Evolutionary conservation across 2,888 invertebrate genomes (phyloP), one percentile per base, ranked within the genome.

Genomic region (Cephus runcator): DNA sequence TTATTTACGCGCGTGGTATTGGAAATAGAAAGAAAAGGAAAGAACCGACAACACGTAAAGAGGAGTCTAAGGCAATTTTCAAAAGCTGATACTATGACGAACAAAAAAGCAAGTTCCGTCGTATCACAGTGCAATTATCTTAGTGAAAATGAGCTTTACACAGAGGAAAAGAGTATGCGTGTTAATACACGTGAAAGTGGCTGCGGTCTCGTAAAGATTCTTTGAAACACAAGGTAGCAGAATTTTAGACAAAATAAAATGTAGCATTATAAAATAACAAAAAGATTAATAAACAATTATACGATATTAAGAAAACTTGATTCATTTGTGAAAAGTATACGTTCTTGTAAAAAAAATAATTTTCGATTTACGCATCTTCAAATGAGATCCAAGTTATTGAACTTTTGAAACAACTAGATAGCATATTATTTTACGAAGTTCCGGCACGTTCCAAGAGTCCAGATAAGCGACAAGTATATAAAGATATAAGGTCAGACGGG

Each of bases 81-180:
- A 56, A 56, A 56, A 56, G 56, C 56, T 6, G 56, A 56, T 15
- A 56, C 56, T 9, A 15, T 9, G 23, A 56, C 23, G 74, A 73
- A 76, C 69, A 80, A 76, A 74, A 34, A 75, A 40, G 76, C 33
- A 35, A 12, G 56, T 76, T 73, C 76, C 80, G 75, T 80, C 82
- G 81, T 87, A 87, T 87, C 88, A 86, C 86, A 82, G 88, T 87
- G 85, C 86, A 88, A 88, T 88, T 88, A 88, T 88, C 86, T 87
- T 85, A 79, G 81, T 80, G 85, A 84, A 88, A 88, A 88, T 87
- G 87, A 88, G 87, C 88, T 88, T 88, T 88, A 83, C 87, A 85
- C 82, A 86, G 83, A 83, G 77, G 36, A 74, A 23, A 75, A 1
- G 56, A 23, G 56, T 56, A 69, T 31, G 71, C 33, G 71, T 30